phyloP scores from a whole-genome alignment of 2,888 invertebrate genomes.

The Deilephila elpenor region DNA sequence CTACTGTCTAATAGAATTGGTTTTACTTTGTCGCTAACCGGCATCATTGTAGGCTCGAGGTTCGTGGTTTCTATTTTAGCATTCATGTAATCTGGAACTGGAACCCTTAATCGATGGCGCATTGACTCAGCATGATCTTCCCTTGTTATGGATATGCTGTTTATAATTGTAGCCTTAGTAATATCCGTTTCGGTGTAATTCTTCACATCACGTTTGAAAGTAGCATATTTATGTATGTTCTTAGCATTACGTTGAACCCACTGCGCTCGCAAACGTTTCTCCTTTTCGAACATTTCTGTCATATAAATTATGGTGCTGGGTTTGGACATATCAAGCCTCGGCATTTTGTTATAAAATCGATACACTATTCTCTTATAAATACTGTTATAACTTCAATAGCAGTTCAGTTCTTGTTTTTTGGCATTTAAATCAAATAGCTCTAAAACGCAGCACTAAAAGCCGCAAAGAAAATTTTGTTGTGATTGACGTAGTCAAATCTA shows the following conservation, averaged over 20 bases:
- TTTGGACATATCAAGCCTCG: slow-evolving; percentile 37
- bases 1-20: slow-evolving; percentile 35
- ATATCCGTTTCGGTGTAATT: slow-evolving; percentile 37
- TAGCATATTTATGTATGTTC: slow-evolving; percentile 32
- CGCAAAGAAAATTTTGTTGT: background rate
- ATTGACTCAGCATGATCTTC: slow-evolving; percentile 32
- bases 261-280: slow-evolving; percentile 37
- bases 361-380: background rate
- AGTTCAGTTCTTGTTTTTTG: too few relatives aligned
- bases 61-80: slow-evolving; percentile 14
- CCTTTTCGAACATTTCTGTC: slow-evolving; percentile 42
- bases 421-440: too few relatives aligned
- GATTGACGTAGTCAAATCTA: background rate
- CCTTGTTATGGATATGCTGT: slow-evolving; percentile 34
- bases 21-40: slow-evolving; percentile 34
- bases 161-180: slow-evolving; percentile 30
- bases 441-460: too few relatives aligned
- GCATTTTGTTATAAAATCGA: slow-evolving; percentile 20
- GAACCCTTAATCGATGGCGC: slow-evolving; percentile 32
- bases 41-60: slow-evolving; percentile 28
- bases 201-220: slow-evolving; percentile 36
- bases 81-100: slow-evolving; percentile 23
- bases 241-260: slow-evolving; percentile 37
- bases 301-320: slow-evolving; percentile 35
- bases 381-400: background rate